phyloP scores from a whole-genome alignment of 2,797 vertebrate genomes.

The Petrocephalus schoutedeni region DNA sequence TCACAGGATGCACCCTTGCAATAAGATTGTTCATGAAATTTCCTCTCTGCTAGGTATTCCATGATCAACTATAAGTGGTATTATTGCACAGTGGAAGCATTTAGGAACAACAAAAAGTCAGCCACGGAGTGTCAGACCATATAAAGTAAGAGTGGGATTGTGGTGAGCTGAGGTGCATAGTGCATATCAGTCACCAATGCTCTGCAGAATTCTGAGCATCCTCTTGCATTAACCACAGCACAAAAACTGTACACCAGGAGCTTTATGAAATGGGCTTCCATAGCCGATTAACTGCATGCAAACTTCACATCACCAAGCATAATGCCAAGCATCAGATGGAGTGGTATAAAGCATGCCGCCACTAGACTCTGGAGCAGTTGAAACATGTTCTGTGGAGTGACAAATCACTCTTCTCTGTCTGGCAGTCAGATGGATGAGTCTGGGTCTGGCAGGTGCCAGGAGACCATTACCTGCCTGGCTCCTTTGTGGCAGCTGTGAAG shows the following conservation, averaged over 20 bases:
- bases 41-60: neutral
- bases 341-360: neutral
- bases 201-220: neutral
- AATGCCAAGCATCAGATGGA: neutral
- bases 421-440: neutral
- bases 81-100: neutral
- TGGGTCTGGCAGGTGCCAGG: neutral
- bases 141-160: neutral
- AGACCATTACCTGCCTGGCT: neutral
- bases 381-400: neutral
- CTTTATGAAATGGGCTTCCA: neutral
- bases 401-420: neutral
- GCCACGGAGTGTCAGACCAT: neutral
- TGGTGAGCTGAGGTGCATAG: neutral
- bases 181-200: neutral
- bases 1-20: neutral
- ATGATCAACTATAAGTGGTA: neutral
- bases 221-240: neutral
- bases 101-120: neutral
- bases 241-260: neutral
- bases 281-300: no score
- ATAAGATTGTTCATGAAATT: neutral
- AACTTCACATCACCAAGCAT: neutral
- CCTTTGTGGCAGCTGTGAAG: neutral
- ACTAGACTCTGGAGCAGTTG: neutral